Conservation (phyloP, 2,113 vertebrate genomes). For the Percina caprodes region DNA sequence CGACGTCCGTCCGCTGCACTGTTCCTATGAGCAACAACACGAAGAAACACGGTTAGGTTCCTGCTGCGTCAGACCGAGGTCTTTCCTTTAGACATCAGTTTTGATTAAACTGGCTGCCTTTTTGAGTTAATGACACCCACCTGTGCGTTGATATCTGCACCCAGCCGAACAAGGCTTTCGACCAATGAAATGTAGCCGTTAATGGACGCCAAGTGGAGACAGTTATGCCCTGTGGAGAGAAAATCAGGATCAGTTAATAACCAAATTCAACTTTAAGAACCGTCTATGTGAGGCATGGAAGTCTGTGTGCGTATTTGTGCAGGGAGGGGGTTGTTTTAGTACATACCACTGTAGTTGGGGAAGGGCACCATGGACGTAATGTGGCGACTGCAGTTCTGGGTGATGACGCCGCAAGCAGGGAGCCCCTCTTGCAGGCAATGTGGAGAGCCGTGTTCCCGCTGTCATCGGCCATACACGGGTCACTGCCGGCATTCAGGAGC, state of each 20-base stretch:
- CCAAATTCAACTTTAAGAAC: background rate
- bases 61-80: background rate
- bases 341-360: conserved; percentile 92
- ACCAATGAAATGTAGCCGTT: conserved; percentile 92
- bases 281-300: too few relatives aligned
- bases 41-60: conserved; percentile 5
- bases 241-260: conserved; percentile 50
- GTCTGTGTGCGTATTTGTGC: background rate
- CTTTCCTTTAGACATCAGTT: background rate
- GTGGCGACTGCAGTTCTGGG: conserved; percentile 85
- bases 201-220: conserved; percentile 94
- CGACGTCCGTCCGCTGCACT: conserved; percentile 93
- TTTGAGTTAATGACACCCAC: conserved; percentile 74
- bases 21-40: conserved; percentile 85
- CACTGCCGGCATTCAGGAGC: conserved; percentile 92
- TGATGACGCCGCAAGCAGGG: conserved; percentile 90
- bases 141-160: conserved; percentile 95
- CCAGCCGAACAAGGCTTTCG: conserved; percentile 89
- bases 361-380: conserved; percentile 85
- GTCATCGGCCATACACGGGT: conserved; percentile 91
- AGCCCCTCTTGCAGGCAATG: conserved; percentile 94
- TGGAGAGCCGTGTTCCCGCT: conserved; percentile 95
- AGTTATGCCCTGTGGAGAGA: conserved; percentile 89
- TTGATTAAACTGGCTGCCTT: background rate
- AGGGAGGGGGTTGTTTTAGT: rapidly evolving